Evolutionary conservation across 2,113 vertebrate species (phyloP), one percentile per base, ranked within the genome.

Genomic region (Andinoacara biseriatus): DNA sequence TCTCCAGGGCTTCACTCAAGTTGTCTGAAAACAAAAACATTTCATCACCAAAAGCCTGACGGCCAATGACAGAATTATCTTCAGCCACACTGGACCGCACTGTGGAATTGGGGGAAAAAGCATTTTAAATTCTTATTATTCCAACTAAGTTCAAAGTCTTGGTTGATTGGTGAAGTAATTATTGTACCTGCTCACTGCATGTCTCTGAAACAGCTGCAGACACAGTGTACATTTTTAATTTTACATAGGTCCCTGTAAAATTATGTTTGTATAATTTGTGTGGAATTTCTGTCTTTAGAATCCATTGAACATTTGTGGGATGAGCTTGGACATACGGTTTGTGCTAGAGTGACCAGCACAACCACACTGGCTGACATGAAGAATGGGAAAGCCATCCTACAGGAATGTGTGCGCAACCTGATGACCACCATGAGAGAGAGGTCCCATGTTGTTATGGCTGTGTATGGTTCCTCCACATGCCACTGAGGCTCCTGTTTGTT

Each of bases 1-100:
- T 98, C 95, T 98, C 97, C 93, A 99, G 94, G 85, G 97, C 96
- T 11, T 98, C 97, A 76, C 95, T 97, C 90, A 99, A 95, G 95
- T 97, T 97, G 92, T 99, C 98, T 97, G 96, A 57, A 78, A 86
- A 78, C 58, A 87, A 17, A 84, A 81, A 80, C 10, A 29, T 7
- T 10, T 10, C 2, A 29, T 61, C 58, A 33, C 3, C 11, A 57
- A 17, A 1, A 4, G 4, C 43, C 13, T 2, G 13, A n/a, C 57
- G 2, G 6, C 18, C 58, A 17, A 7, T 2, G 1, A 40, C 5
- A 20, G 4, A 62, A 18, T 5, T 5, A 14, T 5, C 63, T 14
- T 10, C 72, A 33, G 7, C 52, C 0, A 35, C 26, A 31, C 17
- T 58, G 57, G 57, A 58, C 57, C 22, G 15, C 49, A 22, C 40